phyloP scores from a whole-genome alignment of 2,113 vertebrate genomes.

The Choloepus hoffmanni region DNA sequence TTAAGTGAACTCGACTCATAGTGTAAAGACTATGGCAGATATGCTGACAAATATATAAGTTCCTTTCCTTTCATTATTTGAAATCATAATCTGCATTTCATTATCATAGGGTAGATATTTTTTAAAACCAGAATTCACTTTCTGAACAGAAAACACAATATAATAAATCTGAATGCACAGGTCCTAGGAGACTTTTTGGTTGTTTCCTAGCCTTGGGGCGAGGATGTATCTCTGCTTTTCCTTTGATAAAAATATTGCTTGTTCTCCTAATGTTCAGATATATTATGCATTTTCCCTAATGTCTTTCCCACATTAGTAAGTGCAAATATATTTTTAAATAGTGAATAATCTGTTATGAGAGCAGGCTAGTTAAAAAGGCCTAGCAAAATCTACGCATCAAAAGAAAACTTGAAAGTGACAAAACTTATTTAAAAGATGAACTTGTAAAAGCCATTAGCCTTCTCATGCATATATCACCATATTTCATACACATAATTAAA shows the following conservation, averaged over 20 bases:
- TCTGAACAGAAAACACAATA: not conserved
- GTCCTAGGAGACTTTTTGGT: too few relatives aligned
- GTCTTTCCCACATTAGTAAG: not conserved
- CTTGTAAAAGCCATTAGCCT: not conserved
- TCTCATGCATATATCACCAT: not conserved
- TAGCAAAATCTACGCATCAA: not conserved
- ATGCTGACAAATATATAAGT: too few relatives aligned
- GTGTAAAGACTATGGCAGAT: rapidly evolving
- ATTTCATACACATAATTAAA: not conserved
- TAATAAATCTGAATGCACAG: not conserved
- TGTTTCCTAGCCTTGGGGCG: not conserved
- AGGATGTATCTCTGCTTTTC: not conserved
- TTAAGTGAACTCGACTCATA: not conserved
- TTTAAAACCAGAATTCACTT: not conserved
- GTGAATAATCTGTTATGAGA: not conserved
- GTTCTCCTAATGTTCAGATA: not conserved
- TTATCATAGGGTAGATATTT: not conserved
- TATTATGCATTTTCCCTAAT: not conserved
- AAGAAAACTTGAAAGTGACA: not conserved
- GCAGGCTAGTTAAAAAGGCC: not conserved
- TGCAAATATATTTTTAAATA: not conserved
- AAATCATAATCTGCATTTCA: not conserved
- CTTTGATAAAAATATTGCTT: not conserved
- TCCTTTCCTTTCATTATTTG: not conserved
- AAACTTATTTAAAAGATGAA: rapidly evolving